Percentiles rank a stretch among this genome's conserved stretches.
These are phyloP conservation scores for Zaprionus tsacasi DNA, from an alignment of 1,140 invertebrate genomes.

Conservation along the genomic window DNA sequence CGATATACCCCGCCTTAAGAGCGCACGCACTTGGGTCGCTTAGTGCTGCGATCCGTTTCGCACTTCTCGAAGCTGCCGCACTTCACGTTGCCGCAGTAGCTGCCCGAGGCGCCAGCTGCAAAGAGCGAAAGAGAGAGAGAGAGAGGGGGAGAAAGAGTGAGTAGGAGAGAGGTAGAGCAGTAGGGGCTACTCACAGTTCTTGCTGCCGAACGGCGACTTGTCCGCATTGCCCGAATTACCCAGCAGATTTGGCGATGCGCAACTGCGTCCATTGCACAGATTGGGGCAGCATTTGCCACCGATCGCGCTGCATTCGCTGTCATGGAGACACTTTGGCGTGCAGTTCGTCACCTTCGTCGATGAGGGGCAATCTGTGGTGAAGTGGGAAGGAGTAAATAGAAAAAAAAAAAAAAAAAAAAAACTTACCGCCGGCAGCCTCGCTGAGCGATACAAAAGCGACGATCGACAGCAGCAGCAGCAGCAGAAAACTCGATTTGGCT, in stretches of 20 bases:
- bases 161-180: background rate
- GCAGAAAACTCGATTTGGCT: constrained; percentile 30
- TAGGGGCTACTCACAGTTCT: constrained; percentile 66
- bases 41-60: constrained; percentile 87
- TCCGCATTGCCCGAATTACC: constrained; percentile 57
- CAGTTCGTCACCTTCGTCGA: constrained; percentile 87
- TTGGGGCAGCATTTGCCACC: constrained; percentile 89
- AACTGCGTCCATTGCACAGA: constrained; percentile 88
- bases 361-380: constrained; percentile 86
- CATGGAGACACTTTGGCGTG: constrained; percentile 87
- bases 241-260: constrained; percentile 85
- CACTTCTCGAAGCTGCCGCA: constrained; percentile 89
- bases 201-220: constrained; percentile 76
- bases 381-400: background rate
- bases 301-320: constrained; percentile 87
- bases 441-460: constrained; percentile 51
- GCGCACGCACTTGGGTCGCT: constrained; percentile 88
- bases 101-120: constrained; percentile 85
- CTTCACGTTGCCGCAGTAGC: constrained; percentile 89
- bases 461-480: constrained; percentile 37
- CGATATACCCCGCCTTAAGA: constrained; percentile 71
- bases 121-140: background rate
- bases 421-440: constrained; percentile 69
- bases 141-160: background rate
- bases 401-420: too few species aligned